These are phyloP conservation scores for Tympanoctomys barrerae DNA, from an alignment of 2,797 vertebrate species.

Conservation along the genomic window DNA sequence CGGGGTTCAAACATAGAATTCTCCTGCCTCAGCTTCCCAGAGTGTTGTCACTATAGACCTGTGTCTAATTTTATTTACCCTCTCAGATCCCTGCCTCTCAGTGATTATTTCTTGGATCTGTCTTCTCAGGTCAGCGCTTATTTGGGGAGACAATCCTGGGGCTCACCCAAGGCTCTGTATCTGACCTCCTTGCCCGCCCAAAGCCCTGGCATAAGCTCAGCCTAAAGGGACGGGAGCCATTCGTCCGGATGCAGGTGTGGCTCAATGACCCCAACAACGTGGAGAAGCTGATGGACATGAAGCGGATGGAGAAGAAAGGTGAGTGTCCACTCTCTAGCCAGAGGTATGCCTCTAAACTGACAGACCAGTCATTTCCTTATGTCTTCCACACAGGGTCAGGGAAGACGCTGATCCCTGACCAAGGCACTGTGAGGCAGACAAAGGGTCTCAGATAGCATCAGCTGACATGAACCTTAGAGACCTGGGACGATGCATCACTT, in stretches of 20 bases:
- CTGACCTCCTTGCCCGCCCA: conserved; percentile 98
- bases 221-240: conserved; percentile 98
- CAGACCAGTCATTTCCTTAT: not conserved
- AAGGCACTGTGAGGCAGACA: not conserved
- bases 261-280: conserved; percentile 98
- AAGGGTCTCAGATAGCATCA: not conserved
- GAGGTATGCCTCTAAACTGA: not conserved
- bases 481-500: not conserved
- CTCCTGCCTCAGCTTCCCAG: not conserved
- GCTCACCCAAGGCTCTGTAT: conserved; percentile 99
- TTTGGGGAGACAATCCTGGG: conserved; percentile 99
- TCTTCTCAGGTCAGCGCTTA: conserved; percentile 94
- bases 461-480: not conserved
- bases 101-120: conserved; percentile 32
- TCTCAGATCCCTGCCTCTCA: not conserved
- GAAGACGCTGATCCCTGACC: conserved; percentile 24
- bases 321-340: conserved; percentile 50
- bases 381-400: not conserved
- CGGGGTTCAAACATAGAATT: not conserved
- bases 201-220: conserved; percentile 99
- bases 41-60: not conserved
- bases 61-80: not conserved
- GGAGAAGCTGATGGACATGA: conserved; percentile 99
- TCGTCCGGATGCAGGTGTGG: conserved; percentile 99
- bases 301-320: conserved; percentile 99